A percentile compares a stretch with the other conserved stretches of the same genome.
Evolutionary conservation across 2,113 vertebrate genomes (phyloP).

Genomic region (Petroica traversi): DNA sequence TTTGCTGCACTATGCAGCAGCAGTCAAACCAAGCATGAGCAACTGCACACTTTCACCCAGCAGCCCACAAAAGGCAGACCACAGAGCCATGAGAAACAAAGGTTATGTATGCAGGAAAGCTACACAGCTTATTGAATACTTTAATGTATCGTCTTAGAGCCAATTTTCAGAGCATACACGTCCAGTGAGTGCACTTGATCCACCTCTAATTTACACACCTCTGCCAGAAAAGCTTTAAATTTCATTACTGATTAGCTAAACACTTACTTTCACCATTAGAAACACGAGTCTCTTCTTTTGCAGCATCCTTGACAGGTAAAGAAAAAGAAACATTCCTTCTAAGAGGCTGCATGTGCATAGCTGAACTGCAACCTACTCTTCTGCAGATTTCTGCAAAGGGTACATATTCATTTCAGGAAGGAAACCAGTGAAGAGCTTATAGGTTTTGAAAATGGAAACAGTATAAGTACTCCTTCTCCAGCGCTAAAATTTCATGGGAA

Average conservation of each 20-base stretch:
- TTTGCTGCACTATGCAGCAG: not conserved
- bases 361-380: not conserved
- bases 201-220: not conserved
- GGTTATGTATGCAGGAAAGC: not conserved
- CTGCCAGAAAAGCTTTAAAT: not conserved
- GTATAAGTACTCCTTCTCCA: not conserved
- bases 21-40: not conserved
- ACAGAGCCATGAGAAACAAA: not conserved
- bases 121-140: not conserved
- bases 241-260: not conserved
- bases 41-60: accelerated
- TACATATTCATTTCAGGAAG: not conserved
- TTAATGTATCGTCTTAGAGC: not conserved
- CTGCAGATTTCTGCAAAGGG: not conserved
- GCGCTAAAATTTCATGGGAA: not conserved
- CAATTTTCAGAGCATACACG: accelerated
- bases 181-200: not conserved
- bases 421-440: not conserved
- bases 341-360: not conserved
- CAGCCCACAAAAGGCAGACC: not conserved
- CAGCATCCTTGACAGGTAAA: not conserved
- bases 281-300: not conserved
- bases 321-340: not conserved
- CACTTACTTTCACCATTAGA: not conserved
- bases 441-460: not conserved